Conservation (phyloP, 2,888 invertebrate genomes). For the Drosophila greeni region DNA sequence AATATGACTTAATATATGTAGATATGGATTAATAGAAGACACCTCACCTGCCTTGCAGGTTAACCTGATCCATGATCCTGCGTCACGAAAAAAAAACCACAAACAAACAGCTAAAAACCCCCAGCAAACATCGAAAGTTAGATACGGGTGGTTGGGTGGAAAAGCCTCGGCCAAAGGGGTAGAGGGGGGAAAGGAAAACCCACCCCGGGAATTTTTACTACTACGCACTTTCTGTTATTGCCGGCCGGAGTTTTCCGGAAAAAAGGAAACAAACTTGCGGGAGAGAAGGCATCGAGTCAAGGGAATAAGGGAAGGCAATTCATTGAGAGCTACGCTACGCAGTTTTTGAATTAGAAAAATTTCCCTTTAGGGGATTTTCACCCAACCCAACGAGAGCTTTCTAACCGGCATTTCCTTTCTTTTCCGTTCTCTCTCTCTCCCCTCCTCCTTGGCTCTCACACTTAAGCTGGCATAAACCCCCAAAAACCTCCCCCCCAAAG, state of each 20-base stretch:
- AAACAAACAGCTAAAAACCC: constrained; percentile 44
- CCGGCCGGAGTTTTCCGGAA: constrained; percentile 50
- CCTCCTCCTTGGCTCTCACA: neutral
- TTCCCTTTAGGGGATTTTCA: constrained; percentile 46
- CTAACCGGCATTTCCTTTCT: constrained; percentile 51
- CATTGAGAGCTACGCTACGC: constrained; percentile 39
- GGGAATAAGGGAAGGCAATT: constrained; percentile 4
- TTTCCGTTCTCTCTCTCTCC: constrained; percentile 13
- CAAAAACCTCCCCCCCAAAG: constrained; percentile 13
- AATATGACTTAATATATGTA: neutral
- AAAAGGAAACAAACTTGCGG: constrained; percentile 35
- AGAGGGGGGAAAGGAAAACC: constrained; percentile 42
- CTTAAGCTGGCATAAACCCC: constrained; percentile 31
- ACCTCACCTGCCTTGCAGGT: constrained; percentile 51
- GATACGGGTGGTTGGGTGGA: constrained; percentile 50
- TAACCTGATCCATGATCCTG: constrained; percentile 18
- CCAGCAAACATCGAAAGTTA: constrained; percentile 1
- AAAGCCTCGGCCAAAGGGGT: constrained; percentile 40
- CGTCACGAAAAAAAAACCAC: neutral
- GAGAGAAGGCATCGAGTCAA: constrained; percentile 4
- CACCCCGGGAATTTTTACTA: constrained; percentile 36
- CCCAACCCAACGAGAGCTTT: constrained; percentile 40
- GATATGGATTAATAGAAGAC: neutral
- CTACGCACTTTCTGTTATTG: constrained; percentile 66
- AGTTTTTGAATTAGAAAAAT: constrained; percentile 17